phyloP scores from a whole-genome alignment of 2,888 invertebrate species.

The Eilema depressum region DNA sequence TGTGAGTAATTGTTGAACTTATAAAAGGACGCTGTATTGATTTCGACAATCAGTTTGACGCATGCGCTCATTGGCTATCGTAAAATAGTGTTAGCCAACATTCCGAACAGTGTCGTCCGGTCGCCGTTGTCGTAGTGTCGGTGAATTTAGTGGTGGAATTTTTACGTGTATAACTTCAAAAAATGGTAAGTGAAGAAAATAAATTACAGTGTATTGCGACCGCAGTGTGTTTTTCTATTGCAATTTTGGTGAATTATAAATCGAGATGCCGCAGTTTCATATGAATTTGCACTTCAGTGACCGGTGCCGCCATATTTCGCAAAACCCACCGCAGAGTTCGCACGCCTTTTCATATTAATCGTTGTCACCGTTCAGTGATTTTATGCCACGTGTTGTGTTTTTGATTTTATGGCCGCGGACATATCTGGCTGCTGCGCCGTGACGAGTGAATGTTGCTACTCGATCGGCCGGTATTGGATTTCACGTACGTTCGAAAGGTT shows the following conservation, averaged over 20 bases:
- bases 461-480: slow-evolving; percentile 80
- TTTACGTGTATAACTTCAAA: slow-evolving; percentile 86
- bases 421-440: slow-evolving; percentile 46
- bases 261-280: slow-evolving; percentile 67
- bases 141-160: slow-evolving; percentile 84
- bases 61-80: slow-evolving; percentile 83
- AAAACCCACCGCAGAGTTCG: slow-evolving; percentile 80
- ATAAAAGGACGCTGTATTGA: slow-evolving; percentile 66
- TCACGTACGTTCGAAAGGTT: slow-evolving; percentile 81
- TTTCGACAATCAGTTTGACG: slow-evolving; percentile 76
- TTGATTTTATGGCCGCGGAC: slow-evolving; percentile 49
- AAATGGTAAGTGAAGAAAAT: slow-evolving; percentile 85
- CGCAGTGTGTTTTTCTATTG: slow-evolving; percentile 67
- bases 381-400: slow-evolving; percentile 85
- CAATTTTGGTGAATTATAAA: slow-evolving; percentile 58
- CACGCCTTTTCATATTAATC: slow-evolving; percentile 83
- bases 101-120: slow-evolving; percentile 84
- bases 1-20: slow-evolving; percentile 27
- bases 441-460: slow-evolving; percentile 51
- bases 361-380: slow-evolving; percentile 85
- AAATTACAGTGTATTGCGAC: slow-evolving; percentile 72
- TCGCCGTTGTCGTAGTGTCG: slow-evolving; percentile 85
- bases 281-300: slow-evolving; percentile 66
- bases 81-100: slow-evolving; percentile 79
- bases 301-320: slow-evolving; percentile 87